A percentile compares a stretch with the other conserved stretches of the same genome.
Evolutionary conservation across 2,797 vertebrate genomes (phyloP).

Genomic region (Sebastes hubbsi): DNA sequence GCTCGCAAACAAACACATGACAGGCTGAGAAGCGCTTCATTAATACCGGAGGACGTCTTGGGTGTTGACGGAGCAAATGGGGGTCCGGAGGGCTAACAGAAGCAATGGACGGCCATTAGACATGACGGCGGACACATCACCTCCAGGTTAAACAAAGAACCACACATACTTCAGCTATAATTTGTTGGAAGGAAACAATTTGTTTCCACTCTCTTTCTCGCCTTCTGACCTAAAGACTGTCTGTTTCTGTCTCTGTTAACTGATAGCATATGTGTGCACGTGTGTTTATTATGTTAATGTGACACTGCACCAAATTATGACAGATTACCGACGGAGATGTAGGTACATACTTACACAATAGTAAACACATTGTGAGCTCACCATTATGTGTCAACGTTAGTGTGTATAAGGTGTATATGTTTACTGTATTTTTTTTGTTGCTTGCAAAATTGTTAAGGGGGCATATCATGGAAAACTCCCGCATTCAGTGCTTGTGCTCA

Average conservation of each 20-base stretch:
- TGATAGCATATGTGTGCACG: neutral
- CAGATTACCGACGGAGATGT: neutral
- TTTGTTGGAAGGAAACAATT: neutral
- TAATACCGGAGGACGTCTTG: neutral
- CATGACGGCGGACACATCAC: neutral
- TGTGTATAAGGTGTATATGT: no score
- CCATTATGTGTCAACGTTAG: neutral
- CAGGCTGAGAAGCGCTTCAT: neutral
- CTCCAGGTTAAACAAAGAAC: neutral
- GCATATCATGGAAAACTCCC: no score
- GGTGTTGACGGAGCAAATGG: slow-evolving; percentile 9
- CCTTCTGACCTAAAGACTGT: neutral
- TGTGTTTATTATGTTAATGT: neutral
- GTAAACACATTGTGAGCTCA: neutral
- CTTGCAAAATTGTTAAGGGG: neutral
- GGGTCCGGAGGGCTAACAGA: neutral
- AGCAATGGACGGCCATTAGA: neutral
- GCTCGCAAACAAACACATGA: neutral
- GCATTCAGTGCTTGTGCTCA: no score
- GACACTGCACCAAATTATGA: neutral
- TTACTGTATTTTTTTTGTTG: neutral
- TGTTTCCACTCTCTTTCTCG: neutral
- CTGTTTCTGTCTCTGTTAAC: neutral
- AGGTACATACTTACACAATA: neutral
- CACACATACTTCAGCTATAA: neutral